Evolutionary conservation across 2,113 vertebrate genomes (phyloP).

Genomic region (Spheniscus mendiculus): DNA sequence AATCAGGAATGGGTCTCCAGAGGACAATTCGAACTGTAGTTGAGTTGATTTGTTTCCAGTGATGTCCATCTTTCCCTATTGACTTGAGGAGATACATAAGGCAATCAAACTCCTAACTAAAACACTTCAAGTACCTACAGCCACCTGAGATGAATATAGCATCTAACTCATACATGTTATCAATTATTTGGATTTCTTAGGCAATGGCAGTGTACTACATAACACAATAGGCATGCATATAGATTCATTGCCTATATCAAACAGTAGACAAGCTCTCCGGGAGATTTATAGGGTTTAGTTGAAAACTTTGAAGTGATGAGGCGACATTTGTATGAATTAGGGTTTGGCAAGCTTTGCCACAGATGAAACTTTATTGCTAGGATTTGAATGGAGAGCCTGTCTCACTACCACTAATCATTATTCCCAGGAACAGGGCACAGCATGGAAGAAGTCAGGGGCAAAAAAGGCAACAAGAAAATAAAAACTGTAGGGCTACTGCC

Average conservation of each 20-base stretch:
- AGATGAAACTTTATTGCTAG: neutral
- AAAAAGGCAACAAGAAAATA: neutral
- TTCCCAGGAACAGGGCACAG: neutral
- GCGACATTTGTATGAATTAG: neutral
- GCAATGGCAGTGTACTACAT: neutral
- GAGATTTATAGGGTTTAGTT: neutral
- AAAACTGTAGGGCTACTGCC: neutral
- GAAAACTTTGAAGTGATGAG: neutral
- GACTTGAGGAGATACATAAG: neutral
- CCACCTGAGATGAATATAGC: neutral
- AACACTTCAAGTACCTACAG: neutral
- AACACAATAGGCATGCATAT: rapidly evolving
- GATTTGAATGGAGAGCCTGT: neutral
- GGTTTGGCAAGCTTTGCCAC: neutral
- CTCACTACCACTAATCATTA: neutral
- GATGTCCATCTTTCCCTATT: neutral
- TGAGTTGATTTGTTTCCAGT: neutral
- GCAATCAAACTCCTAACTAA: neutral
- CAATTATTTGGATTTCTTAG: neutral
- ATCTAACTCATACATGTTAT: neutral
- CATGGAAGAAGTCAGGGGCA: neutral
- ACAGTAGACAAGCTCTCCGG: neutral
- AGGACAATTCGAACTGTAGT: neutral
- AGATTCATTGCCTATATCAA: neutral
- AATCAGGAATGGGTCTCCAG: neutral